Percentiles rank a stretch among this genome's conserved stretches.
These are phyloP conservation scores for Lycaena phlaeas DNA, from an alignment of 2,888 invertebrate species.

Conservation along the genomic window DNA sequence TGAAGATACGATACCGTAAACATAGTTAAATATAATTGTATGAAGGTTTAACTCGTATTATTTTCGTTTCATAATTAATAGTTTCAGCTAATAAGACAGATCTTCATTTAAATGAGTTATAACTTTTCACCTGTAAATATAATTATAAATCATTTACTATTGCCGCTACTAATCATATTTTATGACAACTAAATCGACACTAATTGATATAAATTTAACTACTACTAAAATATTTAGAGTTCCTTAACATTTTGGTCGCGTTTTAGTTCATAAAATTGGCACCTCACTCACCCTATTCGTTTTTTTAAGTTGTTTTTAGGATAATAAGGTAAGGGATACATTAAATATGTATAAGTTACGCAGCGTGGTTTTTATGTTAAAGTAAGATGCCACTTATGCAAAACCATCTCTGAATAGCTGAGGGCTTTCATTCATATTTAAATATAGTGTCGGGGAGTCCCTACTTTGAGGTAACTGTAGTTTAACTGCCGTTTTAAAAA, in stretches of 20 bases:
- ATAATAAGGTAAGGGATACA: not conserved
- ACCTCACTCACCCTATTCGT: too few species aligned
- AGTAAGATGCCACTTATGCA: conserved; percentile 5
- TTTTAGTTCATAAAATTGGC: not conserved
- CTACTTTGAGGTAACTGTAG: not conserved
- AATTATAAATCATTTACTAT: too few species aligned
- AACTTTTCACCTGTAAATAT: too few species aligned
- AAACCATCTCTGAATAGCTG: conserved; percentile 1
- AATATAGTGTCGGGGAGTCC: conserved; percentile 5
- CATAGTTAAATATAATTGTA: too few species aligned
- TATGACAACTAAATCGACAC: not conserved
- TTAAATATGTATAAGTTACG: not conserved
- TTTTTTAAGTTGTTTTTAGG: not conserved
- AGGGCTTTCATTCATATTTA: conserved; percentile 5
- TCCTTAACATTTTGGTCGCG: too few species aligned
- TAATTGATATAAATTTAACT: not conserved
- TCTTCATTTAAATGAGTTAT: not conserved
- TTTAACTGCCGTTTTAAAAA: not conserved
- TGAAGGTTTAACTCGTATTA: too few species aligned
- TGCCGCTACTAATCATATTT: not conserved
- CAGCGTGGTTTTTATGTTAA: not conserved
- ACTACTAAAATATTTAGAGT: too few species aligned
- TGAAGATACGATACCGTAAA: too few species aligned
- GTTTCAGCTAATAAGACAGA: too few species aligned
- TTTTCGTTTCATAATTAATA: too few species aligned